phyloP scores from a whole-genome alignment of 1,140 invertebrate genomes.

The Heterodera carotae region DNA sequence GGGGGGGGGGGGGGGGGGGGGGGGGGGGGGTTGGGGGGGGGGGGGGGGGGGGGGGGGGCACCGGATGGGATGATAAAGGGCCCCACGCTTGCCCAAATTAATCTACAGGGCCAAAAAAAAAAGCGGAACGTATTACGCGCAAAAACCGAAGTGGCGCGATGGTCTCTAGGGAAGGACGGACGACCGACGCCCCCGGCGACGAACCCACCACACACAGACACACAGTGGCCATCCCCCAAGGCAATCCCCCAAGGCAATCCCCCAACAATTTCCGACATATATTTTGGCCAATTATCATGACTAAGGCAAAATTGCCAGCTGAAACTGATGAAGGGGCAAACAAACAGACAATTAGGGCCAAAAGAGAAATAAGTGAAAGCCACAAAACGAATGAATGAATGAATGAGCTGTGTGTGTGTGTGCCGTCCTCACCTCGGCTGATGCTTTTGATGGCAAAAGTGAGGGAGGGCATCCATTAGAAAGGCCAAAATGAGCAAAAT shows the following conservation, averaged over 20 bases:
- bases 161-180: neutral
- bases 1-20: too few species aligned
- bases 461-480: too few species aligned
- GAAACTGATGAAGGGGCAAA: neutral
- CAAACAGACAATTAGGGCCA: neutral
- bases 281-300: constrained; percentile 13
- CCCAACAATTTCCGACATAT: neutral
- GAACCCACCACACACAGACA: too few species aligned
- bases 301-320: neutral
- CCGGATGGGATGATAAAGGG: neutral
- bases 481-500: too few species aligned
- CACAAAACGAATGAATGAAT: neutral
- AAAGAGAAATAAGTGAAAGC: neutral
- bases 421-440: neutral
- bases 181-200: too few species aligned
- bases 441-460: neutral
- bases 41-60: too few species aligned
- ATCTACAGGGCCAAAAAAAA: neutral
- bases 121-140: neutral
- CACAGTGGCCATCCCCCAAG: too few species aligned
- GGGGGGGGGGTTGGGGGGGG: too few species aligned
- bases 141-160: neutral
- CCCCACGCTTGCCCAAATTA: neutral
- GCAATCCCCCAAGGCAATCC: too few species aligned
- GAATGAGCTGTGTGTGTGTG: too few species aligned